Conservation (phyloP, 2,888 invertebrate species). For the Athalia rosae region DNA sequence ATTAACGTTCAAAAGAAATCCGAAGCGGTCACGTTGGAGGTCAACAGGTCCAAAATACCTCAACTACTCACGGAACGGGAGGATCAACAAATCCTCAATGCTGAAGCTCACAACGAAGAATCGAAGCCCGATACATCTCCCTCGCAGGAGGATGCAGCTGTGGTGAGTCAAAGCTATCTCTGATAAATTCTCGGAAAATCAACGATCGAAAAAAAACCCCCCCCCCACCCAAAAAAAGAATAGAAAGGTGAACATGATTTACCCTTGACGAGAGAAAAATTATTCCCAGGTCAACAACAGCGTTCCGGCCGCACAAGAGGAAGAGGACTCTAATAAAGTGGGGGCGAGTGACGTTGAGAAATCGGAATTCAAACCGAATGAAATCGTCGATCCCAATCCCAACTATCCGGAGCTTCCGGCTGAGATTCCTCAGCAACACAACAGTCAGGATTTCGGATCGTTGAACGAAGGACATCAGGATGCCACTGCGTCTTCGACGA, state of each 20-base stretch:
- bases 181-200: neutral
- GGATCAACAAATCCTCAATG: slow-evolving; percentile 20
- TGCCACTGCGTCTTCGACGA: neutral
- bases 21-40: slow-evolving; percentile 40
- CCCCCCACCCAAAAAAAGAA: too few species aligned
- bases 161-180: slow-evolving; percentile 47
- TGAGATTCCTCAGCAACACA: slow-evolving; percentile 39
- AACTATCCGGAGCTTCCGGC: slow-evolving; percentile 46
- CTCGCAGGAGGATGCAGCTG: slow-evolving; percentile 50
- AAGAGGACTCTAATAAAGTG: slow-evolving; percentile 55
- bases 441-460: slow-evolving; percentile 33
- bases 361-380: slow-evolving; percentile 58
- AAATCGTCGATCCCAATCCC: slow-evolving; percentile 53
- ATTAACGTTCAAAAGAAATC: slow-evolving; percentile 28
- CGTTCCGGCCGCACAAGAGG: neutral
- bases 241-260: neutral
- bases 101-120: slow-evolving; percentile 30
- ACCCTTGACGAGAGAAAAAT: neutral
- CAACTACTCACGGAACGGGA: slow-evolving; percentile 37
- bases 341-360: slow-evolving; percentile 57
- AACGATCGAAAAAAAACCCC: neutral
- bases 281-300: slow-evolving; percentile 9
- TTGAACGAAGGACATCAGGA: slow-evolving; percentile 30
- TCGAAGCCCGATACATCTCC: slow-evolving; percentile 49
- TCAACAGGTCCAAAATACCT: slow-evolving; percentile 44